Conservation (phyloP, 2,113 vertebrate genomes). For the Phodopus roborovskii region DNA sequence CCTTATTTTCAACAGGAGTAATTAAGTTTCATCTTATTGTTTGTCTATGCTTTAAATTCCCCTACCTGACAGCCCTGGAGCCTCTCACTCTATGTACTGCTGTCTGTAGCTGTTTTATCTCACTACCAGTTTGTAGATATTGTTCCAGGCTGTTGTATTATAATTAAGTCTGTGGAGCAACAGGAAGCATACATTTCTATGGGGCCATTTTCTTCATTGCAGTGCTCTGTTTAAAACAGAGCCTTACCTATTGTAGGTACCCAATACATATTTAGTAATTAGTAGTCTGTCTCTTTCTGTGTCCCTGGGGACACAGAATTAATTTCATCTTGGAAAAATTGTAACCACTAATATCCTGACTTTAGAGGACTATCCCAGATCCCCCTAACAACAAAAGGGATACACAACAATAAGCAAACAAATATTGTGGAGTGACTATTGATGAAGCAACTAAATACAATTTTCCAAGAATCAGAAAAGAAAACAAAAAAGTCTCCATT, state of each 20-base stretch:
- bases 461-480: not conserved
- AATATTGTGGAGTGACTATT: not conserved
- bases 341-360: not conserved
- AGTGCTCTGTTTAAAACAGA: not conserved
- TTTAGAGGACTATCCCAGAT: not conserved
- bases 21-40: not conserved
- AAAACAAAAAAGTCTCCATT: not conserved
- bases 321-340: not conserved
- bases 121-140: not conserved
- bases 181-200: not conserved
- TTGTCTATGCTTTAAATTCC: not conserved
- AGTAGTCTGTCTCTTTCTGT: not conserved
- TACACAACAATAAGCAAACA: not conserved
- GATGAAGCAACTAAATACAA: not conserved
- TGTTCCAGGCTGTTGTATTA: not conserved
- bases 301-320: conserved; percentile 1
- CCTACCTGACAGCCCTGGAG: not conserved
- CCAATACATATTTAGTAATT: not conserved
- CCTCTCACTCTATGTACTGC: not conserved
- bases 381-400: not conserved
- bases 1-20: not conserved
- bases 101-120: not conserved
- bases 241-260: not conserved
- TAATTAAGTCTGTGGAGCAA: not conserved
- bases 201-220: not conserved